These are phyloP conservation scores for Taphrorychus bicolor DNA, from an alignment of 2,888 invertebrate genomes.

Conservation along the genomic window DNA sequence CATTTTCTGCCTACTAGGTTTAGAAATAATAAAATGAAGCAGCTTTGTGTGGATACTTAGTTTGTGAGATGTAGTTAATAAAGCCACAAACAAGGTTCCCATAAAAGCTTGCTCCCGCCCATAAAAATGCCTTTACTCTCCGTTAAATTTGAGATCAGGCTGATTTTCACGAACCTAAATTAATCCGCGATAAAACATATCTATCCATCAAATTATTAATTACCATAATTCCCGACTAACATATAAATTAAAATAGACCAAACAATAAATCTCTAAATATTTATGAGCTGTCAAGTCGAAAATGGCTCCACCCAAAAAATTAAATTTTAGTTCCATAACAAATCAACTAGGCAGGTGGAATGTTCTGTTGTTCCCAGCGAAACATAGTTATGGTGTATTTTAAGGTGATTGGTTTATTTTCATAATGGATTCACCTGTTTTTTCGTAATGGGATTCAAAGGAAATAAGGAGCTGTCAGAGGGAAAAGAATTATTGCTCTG, in stretches of 20 bases:
- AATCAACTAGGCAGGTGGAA: slow-evolving; percentile 39
- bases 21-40: not conserved
- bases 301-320: slow-evolving; percentile 40
- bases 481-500: slow-evolving; percentile 13
- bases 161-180: no score
- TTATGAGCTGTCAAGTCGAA: slow-evolving; percentile 34
- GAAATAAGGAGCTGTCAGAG: slow-evolving; percentile 30
- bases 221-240: slow-evolving; percentile 28
- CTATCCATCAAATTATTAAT: slow-evolving; percentile 24
- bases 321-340: slow-evolving; percentile 36
- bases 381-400: slow-evolving; percentile 23
- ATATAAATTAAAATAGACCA: slow-evolving; percentile 35
- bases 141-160: no score
- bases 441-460: slow-evolving; percentile 19
- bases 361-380: slow-evolving; percentile 18
- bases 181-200: not conserved
- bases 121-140: no score
- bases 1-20: no score
- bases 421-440: slow-evolving; percentile 32
- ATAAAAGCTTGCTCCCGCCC: no score
- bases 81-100: no score
- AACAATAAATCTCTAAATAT: slow-evolving; percentile 36
- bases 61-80: no score
- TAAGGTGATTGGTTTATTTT: slow-evolving; percentile 35
- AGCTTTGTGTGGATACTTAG: not conserved